Percentiles rank a stretch among this genome's conserved stretches.
These are phyloP conservation scores for Piprites chloris DNA, from an alignment of 2,113 vertebrate species.

Conservation along the genomic window DNA sequence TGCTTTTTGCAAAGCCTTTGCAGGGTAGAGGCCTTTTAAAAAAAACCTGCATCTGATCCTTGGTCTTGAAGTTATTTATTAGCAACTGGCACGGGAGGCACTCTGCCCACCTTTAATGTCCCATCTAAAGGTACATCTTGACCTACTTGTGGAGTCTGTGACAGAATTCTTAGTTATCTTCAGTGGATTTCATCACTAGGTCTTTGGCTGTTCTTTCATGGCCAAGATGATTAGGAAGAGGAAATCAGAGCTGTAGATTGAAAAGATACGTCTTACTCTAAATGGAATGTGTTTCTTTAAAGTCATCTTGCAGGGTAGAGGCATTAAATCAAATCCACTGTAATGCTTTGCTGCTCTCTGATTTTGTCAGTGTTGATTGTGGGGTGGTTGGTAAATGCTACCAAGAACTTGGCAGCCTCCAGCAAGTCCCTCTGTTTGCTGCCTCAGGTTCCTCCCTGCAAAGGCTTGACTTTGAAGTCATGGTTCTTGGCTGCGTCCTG, in stretches of 20 bases:
- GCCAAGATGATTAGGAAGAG: not conserved
- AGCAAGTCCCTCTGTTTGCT: not conserved
- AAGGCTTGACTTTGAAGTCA: not conserved
- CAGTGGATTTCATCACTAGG: constrained; percentile 1
- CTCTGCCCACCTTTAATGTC: constrained; percentile 7
- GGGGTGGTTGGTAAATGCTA: not conserved
- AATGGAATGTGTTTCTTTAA: not conserved
- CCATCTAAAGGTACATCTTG: not conserved
- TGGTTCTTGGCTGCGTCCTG: not conserved
- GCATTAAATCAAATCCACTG: not conserved
- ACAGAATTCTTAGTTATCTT: constrained; percentile 42
- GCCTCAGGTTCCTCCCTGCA: not conserved
- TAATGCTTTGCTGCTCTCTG: not conserved
- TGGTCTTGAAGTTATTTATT: not conserved
- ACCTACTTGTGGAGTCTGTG: not conserved
- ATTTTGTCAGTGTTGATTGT: not conserved
- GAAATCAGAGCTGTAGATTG: not conserved
- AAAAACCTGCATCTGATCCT: not conserved
- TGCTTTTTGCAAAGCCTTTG: not conserved
- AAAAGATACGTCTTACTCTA: not conserved
- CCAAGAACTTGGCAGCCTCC: not conserved
- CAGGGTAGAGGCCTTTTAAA: not conserved
- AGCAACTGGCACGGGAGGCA: not conserved
- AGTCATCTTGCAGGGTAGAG: not conserved
- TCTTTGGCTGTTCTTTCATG: not conserved